phyloP scores from a whole-genome alignment of 2,888 invertebrate species.

The Anoncus sp. region DNA sequence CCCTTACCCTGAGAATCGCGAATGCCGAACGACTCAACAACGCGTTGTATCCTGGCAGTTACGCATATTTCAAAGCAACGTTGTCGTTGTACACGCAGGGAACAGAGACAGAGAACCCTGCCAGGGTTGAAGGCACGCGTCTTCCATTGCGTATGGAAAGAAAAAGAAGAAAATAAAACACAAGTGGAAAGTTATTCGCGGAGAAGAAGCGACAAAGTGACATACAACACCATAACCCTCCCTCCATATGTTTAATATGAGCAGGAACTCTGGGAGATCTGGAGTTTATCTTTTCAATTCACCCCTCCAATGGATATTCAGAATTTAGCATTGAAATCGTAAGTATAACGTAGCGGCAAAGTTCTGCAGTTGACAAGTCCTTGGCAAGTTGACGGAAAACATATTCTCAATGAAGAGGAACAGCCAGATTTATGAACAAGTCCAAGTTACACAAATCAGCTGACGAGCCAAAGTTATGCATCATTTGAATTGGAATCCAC shows the following conservation, averaged over 20 bases:
- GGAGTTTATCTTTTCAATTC: not conserved
- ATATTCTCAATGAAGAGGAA: no score
- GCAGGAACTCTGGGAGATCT: not conserved
- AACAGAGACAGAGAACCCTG: slow-evolving; percentile 36
- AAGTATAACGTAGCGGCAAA: no score
- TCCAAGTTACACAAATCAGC: no score
- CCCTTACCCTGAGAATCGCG: slow-evolving; percentile 56
- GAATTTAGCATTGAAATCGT: not conserved
- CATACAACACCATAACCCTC: not conserved
- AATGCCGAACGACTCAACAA: slow-evolving; percentile 76
- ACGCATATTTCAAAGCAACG: slow-evolving; percentile 74
- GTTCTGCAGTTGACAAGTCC: not conserved
- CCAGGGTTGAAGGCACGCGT: slow-evolving; percentile 62
- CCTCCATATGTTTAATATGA: not conserved
- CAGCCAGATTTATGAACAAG: no score
- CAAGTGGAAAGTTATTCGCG: slow-evolving; percentile 45
- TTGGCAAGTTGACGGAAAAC: no score
- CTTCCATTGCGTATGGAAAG: slow-evolving; percentile 58
- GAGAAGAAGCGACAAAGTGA: not conserved
- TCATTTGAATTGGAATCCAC: no score
- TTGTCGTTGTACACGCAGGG: slow-evolving; percentile 60
- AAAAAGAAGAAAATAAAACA: slow-evolving; percentile 52
- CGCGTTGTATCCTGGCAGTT: slow-evolving; percentile 61
- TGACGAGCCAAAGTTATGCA: no score
- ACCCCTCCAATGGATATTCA: slow-evolving; percentile 5